Percentiles rank a stretch among this genome's conserved stretches.
phyloP scores from a whole-genome alignment of 1,140 invertebrate species.

The Pogonomyrmex californicus region DNA sequence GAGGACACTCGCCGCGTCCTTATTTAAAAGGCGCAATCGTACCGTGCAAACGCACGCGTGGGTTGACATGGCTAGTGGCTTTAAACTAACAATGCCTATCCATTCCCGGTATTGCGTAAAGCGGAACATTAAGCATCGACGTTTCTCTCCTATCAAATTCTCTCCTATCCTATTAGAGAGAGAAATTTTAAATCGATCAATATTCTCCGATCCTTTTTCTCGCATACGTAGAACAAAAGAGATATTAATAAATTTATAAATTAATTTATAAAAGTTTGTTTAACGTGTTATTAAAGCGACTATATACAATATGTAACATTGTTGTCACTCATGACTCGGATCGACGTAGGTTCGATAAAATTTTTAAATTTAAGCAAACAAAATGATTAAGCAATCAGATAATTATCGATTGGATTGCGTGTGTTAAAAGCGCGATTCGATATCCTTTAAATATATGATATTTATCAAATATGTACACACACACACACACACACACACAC shows the following conservation, averaged over 20 bases:
- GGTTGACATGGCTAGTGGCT: background rate
- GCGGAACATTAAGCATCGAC: background rate
- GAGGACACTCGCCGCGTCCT: background rate
- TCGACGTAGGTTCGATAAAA: background rate
- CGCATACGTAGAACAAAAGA: background rate
- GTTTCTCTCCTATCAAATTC: background rate
- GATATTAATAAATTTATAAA: background rate
- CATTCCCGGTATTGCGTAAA: background rate
- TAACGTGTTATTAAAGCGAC: background rate
- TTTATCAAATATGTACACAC: background rate
- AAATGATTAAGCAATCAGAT: conserved; percentile 18
- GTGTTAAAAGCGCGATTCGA: background rate
- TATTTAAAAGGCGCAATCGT: conserved; percentile 26
- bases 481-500: too few species aligned
- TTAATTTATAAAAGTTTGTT: background rate
- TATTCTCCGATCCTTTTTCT: background rate
- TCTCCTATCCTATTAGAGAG: too few species aligned
- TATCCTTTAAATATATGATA: conserved; percentile 36
- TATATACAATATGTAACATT: background rate
- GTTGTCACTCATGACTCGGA: background rate
- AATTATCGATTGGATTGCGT: conserved; percentile 6
- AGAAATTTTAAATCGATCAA: background rate
- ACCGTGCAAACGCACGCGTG: background rate
- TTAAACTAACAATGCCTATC: background rate
- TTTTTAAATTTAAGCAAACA: conserved; percentile 9